Conservation (phyloP, 1,140 invertebrate species). For the Manduca sexta region DNA sequence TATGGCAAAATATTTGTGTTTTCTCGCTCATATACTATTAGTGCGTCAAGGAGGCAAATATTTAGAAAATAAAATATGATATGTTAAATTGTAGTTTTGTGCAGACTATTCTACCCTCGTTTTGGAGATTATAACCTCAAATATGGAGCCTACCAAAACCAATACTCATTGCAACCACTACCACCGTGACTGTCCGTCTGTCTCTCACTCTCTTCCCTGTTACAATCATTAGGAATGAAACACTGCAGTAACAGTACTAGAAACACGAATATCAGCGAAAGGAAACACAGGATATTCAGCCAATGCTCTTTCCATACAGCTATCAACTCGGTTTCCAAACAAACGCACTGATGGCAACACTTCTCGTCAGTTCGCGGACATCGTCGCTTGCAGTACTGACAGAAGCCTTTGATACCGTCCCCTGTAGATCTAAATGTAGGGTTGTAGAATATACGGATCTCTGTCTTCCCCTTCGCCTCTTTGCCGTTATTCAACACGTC, state of each 20-base stretch:
- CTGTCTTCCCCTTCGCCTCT: constrained; percentile 47
- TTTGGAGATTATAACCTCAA: too few relatives aligned
- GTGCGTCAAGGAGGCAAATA: too few relatives aligned
- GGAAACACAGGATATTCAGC: constrained; percentile 52
- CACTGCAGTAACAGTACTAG: constrained; percentile 45
- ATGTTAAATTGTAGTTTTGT: too few relatives aligned
- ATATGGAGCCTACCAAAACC: too few relatives aligned
- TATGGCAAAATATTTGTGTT: too few relatives aligned
- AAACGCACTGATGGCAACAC: constrained; percentile 51
- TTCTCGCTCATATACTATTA: too few relatives aligned
- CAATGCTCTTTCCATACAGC: constrained; percentile 55
- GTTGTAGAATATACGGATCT: constrained; percentile 68
- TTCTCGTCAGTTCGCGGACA: constrained; percentile 46
- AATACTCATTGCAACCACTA: constrained; percentile 46
- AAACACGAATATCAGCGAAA: constrained; percentile 50
- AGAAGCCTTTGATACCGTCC: constrained; percentile 34
- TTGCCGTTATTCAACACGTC: constrained; percentile 39
- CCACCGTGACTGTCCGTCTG: constrained; percentile 9
- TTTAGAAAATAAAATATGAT: too few relatives aligned
- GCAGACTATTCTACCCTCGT: too few relatives aligned
- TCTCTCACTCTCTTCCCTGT: constrained; percentile 9
- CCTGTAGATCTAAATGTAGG: constrained; percentile 53
- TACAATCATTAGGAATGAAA: constrained; percentile 36
- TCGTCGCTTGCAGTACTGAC: constrained; percentile 40
- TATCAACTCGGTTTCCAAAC: constrained; percentile 44